These are phyloP conservation scores for Buphagus erythrorhynchus DNA, from an alignment of 2,797 vertebrate genomes.

Conservation along the genomic window DNA sequence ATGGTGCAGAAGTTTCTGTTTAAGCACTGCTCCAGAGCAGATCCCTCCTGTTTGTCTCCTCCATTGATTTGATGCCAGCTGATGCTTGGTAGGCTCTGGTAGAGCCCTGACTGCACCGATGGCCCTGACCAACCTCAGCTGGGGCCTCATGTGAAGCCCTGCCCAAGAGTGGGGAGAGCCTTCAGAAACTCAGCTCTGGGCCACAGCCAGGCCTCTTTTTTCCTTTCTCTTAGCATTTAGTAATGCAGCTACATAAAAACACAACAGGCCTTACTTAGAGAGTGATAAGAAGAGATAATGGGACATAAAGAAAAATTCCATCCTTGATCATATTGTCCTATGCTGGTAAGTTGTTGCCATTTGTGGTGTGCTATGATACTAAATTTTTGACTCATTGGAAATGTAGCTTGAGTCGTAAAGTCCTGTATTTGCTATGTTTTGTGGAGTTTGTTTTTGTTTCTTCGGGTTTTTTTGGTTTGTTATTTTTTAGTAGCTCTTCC, in stretches of 20 bases:
- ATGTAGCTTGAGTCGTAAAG: neutral
- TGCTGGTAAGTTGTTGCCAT: neutral
- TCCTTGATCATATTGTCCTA: neutral
- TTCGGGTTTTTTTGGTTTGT: neutral
- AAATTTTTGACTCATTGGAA: neutral
- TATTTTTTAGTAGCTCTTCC: neutral
- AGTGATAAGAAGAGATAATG: neutral
- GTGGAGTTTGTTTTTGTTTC: neutral
- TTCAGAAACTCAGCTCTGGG: neutral
- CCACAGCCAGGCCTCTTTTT: fast-evolving
- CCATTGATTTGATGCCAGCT: neutral
- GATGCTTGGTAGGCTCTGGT: fast-evolving
- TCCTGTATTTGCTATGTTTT: neutral
- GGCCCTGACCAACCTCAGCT: neutral
- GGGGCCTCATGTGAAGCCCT: neutral
- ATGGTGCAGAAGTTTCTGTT: neutral
- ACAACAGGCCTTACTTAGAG: neutral
- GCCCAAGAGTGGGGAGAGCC: fast-evolving
- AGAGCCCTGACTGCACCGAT: neutral
- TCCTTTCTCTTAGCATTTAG: neutral
- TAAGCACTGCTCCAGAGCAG: neutral
- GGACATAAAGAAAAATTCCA: neutral
- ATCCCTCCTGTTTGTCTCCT: neutral
- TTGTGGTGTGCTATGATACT: neutral
- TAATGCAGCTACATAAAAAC: neutral